These are phyloP conservation scores for Esperia sulphurella DNA, from an alignment of 2,888 invertebrate genomes.

Conservation along the genomic window DNA sequence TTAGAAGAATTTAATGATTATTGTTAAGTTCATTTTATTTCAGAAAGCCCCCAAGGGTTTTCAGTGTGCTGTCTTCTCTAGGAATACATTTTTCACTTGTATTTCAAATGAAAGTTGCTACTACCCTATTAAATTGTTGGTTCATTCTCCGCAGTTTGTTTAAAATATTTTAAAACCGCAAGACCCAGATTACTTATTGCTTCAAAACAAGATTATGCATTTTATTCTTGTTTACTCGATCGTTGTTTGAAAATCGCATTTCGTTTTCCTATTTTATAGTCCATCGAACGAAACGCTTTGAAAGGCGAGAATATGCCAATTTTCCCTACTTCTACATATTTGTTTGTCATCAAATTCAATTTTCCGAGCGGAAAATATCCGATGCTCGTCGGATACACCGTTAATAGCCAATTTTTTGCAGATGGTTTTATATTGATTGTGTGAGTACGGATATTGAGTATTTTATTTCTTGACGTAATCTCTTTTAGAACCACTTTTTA, in stretches of 20 bases:
- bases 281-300: not conserved
- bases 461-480: not conserved
- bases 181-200: too few species aligned
- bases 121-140: too few species aligned
- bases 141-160: too few species aligned
- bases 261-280: not conserved
- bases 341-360: slow-evolving; percentile 3
- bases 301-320: slow-evolving; percentile 1
- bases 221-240: too few species aligned
- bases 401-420: not conserved
- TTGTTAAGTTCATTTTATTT: too few species aligned
- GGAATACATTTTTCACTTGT: too few species aligned
- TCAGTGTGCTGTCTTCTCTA: too few species aligned
- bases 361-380: not conserved
- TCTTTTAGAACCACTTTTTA: not conserved
- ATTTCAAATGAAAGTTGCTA: too few species aligned
- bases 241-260: not conserved
- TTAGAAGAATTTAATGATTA: too few species aligned
- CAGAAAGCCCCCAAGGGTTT: too few species aligned
- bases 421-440: not conserved
- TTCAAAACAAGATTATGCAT: too few species aligned
- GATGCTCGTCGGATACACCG: not conserved
- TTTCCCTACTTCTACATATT: slow-evolving; percentile 1
- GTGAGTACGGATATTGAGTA: not conserved
- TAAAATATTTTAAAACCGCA: too few species aligned